These are phyloP conservation scores for Styela plicata DNA, from an alignment of 23 tunicate genomes.

Conservation along the genomic window DNA sequence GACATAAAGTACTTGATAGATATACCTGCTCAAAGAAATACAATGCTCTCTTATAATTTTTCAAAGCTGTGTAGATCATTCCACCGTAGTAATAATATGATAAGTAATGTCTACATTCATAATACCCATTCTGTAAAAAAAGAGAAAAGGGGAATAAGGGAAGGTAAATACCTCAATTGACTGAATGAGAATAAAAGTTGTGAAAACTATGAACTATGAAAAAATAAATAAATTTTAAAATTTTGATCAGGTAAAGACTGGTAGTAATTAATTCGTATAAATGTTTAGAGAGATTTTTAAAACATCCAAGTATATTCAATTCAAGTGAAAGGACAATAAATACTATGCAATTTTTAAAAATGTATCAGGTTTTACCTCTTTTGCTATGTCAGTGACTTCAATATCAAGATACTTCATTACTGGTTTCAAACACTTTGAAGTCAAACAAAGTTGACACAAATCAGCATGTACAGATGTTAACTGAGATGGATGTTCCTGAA, in stretches of 20 bases:
- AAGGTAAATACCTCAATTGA: not conserved
- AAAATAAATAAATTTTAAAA: no score
- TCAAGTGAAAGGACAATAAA: no score
- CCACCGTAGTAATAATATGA: slow-evolving; percentile 86
- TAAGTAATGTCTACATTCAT: slow-evolving; percentile 61
- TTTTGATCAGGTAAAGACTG: no score
- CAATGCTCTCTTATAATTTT: slow-evolving; percentile 48
- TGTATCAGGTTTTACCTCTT: no score
- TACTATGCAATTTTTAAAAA: no score
- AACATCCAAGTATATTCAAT: no score
- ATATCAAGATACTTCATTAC: slow-evolving; percentile 63
- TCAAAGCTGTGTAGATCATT: slow-evolving; percentile 79
- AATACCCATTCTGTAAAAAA: slow-evolving; percentile 42
- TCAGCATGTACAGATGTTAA: slow-evolving; percentile 82
- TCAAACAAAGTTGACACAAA: slow-evolving; percentile 77
- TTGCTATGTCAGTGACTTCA: slow-evolving; percentile 71
- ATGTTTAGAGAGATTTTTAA: no score
- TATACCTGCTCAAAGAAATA: slow-evolving; percentile 70
- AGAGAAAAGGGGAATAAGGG: not conserved
- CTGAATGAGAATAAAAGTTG: no score
- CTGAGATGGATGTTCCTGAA: slow-evolving; percentile 59
- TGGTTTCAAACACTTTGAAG: slow-evolving; percentile 77
- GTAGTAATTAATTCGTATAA: no score
- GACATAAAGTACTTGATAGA: not conserved
- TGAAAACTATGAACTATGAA: no score